Conservation (phyloP, 2,888 invertebrate genomes). For the Caenorhabditis sp. region DNA sequence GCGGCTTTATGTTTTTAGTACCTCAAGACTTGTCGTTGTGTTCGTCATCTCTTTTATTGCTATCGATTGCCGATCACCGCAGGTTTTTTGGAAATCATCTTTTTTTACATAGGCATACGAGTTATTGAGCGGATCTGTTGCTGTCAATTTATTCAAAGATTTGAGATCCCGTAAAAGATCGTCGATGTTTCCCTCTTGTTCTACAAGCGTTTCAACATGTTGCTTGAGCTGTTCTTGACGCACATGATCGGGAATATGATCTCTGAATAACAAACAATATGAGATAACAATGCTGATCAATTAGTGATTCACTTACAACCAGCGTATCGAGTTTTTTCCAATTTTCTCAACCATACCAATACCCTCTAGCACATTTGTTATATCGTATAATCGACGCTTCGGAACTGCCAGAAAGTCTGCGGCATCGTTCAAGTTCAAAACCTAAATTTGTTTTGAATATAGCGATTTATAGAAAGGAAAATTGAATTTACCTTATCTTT, state of each 20-base stretch:
- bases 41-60: neutral
- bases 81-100: neutral
- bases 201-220: neutral
- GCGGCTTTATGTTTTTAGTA: neutral
- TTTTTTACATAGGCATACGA: neutral
- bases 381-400: conserved; percentile 54
- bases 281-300: no score
- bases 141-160: neutral
- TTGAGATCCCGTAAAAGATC: neutral
- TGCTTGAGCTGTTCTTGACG: neutral
- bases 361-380: conserved; percentile 45
- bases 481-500: neutral
- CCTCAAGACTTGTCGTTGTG: neutral
- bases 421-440: conserved; percentile 68
- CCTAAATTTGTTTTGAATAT: conserved; percentile 24
- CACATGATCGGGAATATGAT: neutral
- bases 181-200: neutral
- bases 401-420: conserved; percentile 61
- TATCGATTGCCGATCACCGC: neutral
- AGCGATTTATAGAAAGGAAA: neutral
- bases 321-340: conserved; percentile 68
- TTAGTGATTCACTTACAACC: conserved; percentile 44
- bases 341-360: conserved; percentile 68
- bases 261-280: neutral
- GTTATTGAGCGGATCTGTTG: neutral